Evolutionary conservation across 1,140 invertebrate genomes (phyloP).

Genomic region (Listronotus bonariensis): DNA sequence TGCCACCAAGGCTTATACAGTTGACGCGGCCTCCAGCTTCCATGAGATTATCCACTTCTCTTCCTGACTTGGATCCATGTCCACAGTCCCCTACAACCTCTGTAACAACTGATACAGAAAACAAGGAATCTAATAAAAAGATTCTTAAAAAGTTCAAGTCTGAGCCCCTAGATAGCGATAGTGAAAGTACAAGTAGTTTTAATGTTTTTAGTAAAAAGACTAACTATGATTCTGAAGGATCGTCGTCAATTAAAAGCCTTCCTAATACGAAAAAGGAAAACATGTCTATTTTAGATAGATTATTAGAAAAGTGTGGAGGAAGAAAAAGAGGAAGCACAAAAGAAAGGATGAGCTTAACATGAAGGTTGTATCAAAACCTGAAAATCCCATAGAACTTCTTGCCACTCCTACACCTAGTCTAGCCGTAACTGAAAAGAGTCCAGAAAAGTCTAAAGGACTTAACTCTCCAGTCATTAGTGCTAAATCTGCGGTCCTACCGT

Average conservation of each 20-base stretch:
- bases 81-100: constrained; percentile 68
- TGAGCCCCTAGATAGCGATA: constrained; percentile 65
- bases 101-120: constrained; percentile 58
- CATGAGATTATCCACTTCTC: constrained; percentile 68
- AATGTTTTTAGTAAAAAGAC: constrained; percentile 61
- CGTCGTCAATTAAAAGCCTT: constrained; percentile 56
- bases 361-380: constrained; percentile 61
- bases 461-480: constrained; percentile 60
- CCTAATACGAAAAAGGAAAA: constrained; percentile 57
- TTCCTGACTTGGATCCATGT: constrained; percentile 74
- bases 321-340: constrained; percentile 64
- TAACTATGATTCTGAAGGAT: constrained; percentile 70
- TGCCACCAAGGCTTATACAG: constrained; percentile 76
- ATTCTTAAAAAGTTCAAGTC: constrained; percentile 51
- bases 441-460: constrained; percentile 59
- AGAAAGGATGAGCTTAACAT: constrained; percentile 59
- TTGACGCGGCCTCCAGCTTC: constrained; percentile 67
- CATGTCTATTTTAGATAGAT: constrained; percentile 67
- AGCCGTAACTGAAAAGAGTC: constrained; percentile 54
- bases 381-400: constrained; percentile 64
- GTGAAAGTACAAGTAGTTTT: constrained; percentile 69
- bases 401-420: constrained; percentile 62
- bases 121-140: constrained; percentile 38
- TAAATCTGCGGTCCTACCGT: constrained; percentile 62
- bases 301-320: constrained; percentile 66